Conservation (phyloP, 2,888 invertebrate genomes). For the Acanthopleura granulata region DNA sequence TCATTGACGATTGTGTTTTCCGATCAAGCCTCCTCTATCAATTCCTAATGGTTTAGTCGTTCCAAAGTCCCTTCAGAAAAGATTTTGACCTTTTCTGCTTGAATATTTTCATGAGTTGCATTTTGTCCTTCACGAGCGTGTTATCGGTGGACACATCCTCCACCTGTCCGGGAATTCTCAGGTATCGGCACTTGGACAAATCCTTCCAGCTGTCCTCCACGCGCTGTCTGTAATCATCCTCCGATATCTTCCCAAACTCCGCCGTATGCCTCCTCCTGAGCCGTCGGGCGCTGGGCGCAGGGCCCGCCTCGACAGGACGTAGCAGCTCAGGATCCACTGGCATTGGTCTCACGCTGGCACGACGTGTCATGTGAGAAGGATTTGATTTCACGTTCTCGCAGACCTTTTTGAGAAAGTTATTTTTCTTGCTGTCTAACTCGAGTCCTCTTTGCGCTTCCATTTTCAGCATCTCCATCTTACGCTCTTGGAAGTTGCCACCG, state of each 20-base stretch:
- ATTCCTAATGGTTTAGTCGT: too few species aligned
- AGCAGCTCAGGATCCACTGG: neutral
- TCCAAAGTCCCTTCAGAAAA: neutral
- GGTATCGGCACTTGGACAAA: constrained; percentile 60
- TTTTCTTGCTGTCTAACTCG: constrained; percentile 44
- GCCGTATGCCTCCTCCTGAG: neutral
- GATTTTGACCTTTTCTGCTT: constrained; percentile 1
- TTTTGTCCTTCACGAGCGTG: constrained; percentile 58
- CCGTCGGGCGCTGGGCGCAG: neutral
- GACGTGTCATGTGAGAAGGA: neutral
- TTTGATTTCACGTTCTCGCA: constrained; percentile 26
- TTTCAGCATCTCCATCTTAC: constrained; percentile 52
- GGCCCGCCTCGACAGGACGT: neutral
- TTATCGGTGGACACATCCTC: constrained; percentile 59
- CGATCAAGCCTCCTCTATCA: too few species aligned
- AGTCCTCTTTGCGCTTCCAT: constrained; percentile 45
- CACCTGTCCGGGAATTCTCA: constrained; percentile 53
- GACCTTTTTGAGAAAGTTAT: constrained; percentile 44
- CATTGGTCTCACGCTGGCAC: neutral
- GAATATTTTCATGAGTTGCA: constrained; percentile 43
- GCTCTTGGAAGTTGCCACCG: constrained; percentile 51
- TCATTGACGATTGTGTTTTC: too few species aligned
- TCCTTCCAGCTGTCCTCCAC: constrained; percentile 55
- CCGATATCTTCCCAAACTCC: constrained; percentile 32
- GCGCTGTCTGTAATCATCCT: constrained; percentile 45